Base-by-base conservation (phyloP, 2,113 vertebrate species). In the Setophaga petechia region DNA sequence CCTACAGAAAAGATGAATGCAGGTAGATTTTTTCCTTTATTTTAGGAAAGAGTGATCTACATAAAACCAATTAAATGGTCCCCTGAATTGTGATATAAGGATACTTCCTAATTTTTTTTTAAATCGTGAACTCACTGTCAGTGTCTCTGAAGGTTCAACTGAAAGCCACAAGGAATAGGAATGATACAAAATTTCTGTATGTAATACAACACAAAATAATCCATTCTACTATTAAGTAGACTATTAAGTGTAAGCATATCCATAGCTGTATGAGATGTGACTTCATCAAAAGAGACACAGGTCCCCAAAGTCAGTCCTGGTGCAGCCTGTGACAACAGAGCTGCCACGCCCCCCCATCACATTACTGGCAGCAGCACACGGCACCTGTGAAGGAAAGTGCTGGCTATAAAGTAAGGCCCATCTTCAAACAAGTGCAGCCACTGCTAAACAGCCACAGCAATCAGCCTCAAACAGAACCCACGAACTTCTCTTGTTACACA, bases 181-280 rank as follows among this genome's bases (percentile, higher is more conserved):
- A 74, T 17, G 24, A 87, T 10, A 55, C 4, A 44, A 30, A 83
- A 76, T 52, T 52, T 62, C 63, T 76, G 49, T 22, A 37, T 21
- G 47, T 35, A 85, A 72, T 31, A 71, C 33, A 63, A 33, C 15
- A 69, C 20, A 58, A 82, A 81, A 30, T 18, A 12, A 59, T 37
- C 31, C 81, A 10, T 23, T 86, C 15, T 52, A 46, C 54, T 27
- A 23, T 4, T 58, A 39, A 39, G 37, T 41, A 11, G 49, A 46
- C 54, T 27, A 23, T 4, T 58, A 39, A 39, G 37, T 41, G 12
- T 54, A 66, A 91, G 52, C 17, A 89, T 22, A 9, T 15, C 31
- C 0, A 0, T 33, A 68, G 41, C 41, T 81, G 27, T 47, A 44
- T 0, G 0, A 86, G 73, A 57, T 73, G 12, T 54, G 62, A 75